Base-by-base conservation (phyloP, 2,113 vertebrate species). In the Scomber japonicus region DNA sequence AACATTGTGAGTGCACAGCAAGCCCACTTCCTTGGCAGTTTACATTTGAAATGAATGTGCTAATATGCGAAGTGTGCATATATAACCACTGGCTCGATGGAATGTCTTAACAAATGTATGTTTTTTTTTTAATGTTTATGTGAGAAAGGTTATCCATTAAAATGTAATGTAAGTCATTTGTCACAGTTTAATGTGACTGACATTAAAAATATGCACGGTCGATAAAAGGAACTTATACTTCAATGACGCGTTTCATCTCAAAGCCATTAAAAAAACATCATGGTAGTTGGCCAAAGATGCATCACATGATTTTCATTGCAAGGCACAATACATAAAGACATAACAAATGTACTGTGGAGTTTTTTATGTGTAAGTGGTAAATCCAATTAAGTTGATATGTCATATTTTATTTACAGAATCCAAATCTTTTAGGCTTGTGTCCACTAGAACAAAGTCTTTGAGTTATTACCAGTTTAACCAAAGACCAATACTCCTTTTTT, bases 1-100 rank as follows among this genome's bases (percentile, higher is more conserved):
- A 86, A 88, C 89, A 86, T 11, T 45, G 65, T 59, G 85, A 88
- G 85, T 76, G 83, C 68, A 77, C 44, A 60, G 76, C 56, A 24
- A 72, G 80, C 75, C 59, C 64, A 74, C 61, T 75, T 80, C 80
- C 81, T 75, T 6, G 0, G 62, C 65, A 60, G 72, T 82, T 71
- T 74, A 56, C 59, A 50, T 56, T n/a, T 71, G 17, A 68, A 69
- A 62, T 54, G 45, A 70, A 68, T 67, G 65, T 51, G 88, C 46
- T 78, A 70, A 86, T 79, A 66, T 50, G 59, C 44, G 53, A 88
- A 77, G 65, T 46, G 71, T 44, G 49, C 48, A 57, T 19, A 24
- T 24, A 24, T 24, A 67, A 66, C 53, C 40, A 0, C 3, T 16
- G 65, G 65, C 30, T 72, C n/a, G 1, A 19, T 19, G 62, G 68